Conservation (phyloP, 2,113 vertebrate species). For the Oreocharis arfaki region DNA sequence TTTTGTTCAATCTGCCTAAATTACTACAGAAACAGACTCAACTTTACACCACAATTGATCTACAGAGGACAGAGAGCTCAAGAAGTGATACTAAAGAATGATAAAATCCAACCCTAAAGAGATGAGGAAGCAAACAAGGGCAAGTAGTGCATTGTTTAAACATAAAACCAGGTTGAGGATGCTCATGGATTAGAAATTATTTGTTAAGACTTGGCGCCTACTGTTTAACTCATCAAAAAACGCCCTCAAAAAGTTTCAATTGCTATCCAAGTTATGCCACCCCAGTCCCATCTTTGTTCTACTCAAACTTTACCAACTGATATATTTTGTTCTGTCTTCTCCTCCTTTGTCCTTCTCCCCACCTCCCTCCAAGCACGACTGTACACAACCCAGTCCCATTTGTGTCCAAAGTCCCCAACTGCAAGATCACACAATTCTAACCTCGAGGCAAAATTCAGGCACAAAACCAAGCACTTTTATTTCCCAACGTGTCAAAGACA, state of each 20-base stretch:
- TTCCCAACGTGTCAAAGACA: not conserved
- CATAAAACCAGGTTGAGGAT: not conserved
- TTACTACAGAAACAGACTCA: not conserved
- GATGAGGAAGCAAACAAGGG: not conserved
- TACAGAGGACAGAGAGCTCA: not conserved
- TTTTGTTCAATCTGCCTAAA: not conserved
- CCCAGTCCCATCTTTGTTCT: not conserved
- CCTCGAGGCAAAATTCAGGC: not conserved
- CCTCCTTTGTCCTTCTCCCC: not conserved
- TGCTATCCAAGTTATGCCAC: not conserved
- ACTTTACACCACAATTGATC: rapidly evolving
- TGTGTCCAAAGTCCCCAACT: not conserved
- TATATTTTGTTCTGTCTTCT: not conserved
- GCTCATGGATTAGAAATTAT: not conserved
- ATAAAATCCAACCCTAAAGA: not conserved
- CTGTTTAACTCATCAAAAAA: not conserved
- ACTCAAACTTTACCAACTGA: not conserved
- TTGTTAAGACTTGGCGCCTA: not conserved
- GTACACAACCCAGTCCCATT: not conserved
- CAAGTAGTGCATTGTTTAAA: not conserved
- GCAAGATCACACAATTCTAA: not conserved
- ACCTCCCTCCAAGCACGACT: rapidly evolving
- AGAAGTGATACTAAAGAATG: not conserved
- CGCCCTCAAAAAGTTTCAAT: rapidly evolving
- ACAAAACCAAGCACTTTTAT: not conserved